These are phyloP conservation scores for Amphimedon queenslandica DNA, from an alignment of 37 sponge, comb jelly and placozoan genomes.

Conservation along the genomic window DNA sequence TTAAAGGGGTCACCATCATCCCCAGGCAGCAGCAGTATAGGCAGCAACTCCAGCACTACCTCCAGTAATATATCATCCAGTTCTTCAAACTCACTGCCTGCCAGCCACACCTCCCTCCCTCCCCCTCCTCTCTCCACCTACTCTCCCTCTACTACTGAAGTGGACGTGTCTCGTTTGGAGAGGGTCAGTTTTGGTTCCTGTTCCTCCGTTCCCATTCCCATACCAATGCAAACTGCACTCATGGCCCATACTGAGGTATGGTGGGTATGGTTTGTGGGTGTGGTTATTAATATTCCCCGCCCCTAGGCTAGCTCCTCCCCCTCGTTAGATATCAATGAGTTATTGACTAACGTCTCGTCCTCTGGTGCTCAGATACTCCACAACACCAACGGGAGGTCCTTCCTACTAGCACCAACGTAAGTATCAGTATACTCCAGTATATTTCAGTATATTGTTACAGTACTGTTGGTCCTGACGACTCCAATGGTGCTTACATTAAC, in stretches of 20 bases:
- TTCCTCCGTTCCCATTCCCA: slow-evolving; percentile 1
- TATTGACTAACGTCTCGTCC: too few species aligned
- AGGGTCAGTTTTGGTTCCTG: neutral
- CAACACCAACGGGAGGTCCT: neutral
- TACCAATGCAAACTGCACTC: neutral
- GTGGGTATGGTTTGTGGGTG: too few species aligned
- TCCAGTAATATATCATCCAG: too few species aligned
- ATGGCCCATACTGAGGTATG: slow-evolving; percentile 3
- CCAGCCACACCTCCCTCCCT: slow-evolving; percentile 3
- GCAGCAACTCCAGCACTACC: slow-evolving; percentile 3
- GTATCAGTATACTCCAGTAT: too few species aligned
- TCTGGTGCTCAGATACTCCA: neutral
- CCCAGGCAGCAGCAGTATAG: neutral
- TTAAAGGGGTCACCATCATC: slow-evolving; percentile 1
- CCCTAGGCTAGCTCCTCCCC: neutral
- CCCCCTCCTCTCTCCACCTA: slow-evolving; percentile 8
- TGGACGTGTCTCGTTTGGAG: neutral
- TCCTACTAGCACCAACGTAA: slow-evolving; percentile 1
- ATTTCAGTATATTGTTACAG: too few species aligned
- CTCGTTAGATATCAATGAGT: slow-evolving; percentile 6
- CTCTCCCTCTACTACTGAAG: neutral
- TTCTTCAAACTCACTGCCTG: too few species aligned
- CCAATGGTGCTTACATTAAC: slow-evolving; percentile 28
- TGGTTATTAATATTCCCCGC: too few species aligned
- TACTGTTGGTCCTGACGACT: too few species aligned